These are phyloP conservation scores for Dreissena polymorpha DNA, from an alignment of 1,140 invertebrate species.

Conservation along the genomic window DNA sequence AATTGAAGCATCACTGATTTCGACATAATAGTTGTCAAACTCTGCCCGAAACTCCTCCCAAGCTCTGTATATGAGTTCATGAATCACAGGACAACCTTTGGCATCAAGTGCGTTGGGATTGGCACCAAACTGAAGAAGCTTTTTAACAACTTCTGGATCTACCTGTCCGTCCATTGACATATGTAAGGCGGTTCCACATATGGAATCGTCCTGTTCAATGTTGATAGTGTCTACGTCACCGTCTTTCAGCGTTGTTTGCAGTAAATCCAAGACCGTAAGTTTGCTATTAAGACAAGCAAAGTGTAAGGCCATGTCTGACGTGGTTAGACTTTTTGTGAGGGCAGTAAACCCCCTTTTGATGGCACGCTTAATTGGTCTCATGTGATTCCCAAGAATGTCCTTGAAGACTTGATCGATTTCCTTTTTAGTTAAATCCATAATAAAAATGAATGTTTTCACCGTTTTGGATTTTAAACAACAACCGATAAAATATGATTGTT, in stretches of 20 bases:
- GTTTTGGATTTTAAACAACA: too few species aligned
- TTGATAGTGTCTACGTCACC: constrained; percentile 24
- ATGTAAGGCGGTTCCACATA: constrained; percentile 34
- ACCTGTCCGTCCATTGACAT: constrained; percentile 38
- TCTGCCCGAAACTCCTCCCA: constrained; percentile 13
- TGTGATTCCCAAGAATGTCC: constrained; percentile 5
- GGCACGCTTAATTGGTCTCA: background rate
- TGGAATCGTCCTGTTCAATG: constrained; percentile 16
- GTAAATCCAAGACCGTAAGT: constrained; percentile 15
- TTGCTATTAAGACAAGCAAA: constrained; percentile 33
- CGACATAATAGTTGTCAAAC: background rate
- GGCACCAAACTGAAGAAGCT: background rate
- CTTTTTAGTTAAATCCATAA: background rate
- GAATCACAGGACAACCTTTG: constrained; percentile 16
- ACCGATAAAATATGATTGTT: too few species aligned
- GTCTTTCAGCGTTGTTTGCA: constrained; percentile 20
- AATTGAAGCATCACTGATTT: too few species aligned
- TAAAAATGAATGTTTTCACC: too few species aligned
- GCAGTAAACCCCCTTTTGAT: constrained; percentile 21
- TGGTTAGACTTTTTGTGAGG: background rate
- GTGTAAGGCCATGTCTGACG: constrained; percentile 15
- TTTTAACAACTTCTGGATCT: constrained; percentile 15
- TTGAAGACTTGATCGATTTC: background rate
- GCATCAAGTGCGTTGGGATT: constrained; percentile 14
- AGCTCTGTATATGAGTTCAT: constrained; percentile 13